Percentiles rank a stretch among this genome's conserved stretches.
Evolutionary conservation across 2,113 vertebrate genomes (phyloP).

Genomic region (Bostrychus sinensis): DNA sequence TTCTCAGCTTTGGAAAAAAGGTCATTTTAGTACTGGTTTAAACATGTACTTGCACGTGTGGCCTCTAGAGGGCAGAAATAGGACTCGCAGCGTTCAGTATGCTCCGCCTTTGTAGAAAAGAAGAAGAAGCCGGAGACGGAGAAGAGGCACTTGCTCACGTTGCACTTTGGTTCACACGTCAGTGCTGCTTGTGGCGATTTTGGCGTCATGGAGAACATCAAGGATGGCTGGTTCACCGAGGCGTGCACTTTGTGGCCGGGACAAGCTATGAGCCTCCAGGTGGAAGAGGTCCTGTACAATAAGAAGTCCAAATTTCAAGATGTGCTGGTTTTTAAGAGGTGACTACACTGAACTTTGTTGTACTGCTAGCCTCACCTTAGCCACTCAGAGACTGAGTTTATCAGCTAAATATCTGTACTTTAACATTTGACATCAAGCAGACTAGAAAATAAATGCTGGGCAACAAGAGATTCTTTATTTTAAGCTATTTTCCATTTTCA

Average conservation of each 20-base stretch:
- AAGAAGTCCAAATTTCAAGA: constrained; percentile 91
- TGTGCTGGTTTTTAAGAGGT: constrained; percentile 94
- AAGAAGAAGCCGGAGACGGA: background rate
- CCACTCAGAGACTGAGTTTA: background rate
- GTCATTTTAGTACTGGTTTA: background rate
- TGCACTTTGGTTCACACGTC: constrained; percentile 48
- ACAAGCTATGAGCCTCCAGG: constrained; percentile 91
- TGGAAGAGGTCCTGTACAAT: constrained; percentile 89
- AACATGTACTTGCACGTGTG: background rate
- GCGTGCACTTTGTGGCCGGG: constrained; percentile 92
- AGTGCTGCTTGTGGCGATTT: constrained; percentile 6
- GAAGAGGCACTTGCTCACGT: constrained; percentile 10
- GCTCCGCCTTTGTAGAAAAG: background rate
- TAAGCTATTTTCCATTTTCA: too few species aligned
- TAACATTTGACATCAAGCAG: background rate
- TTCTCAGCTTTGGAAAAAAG: background rate
- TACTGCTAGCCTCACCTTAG: constrained; percentile 36
- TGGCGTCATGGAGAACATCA: constrained; percentile 80
- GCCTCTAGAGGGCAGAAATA: background rate
- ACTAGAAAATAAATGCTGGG: background rate
- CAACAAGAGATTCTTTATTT: background rate
- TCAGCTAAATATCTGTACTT: background rate
- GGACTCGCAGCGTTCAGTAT: rapidly evolving
- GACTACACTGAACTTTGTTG: constrained; percentile 49
- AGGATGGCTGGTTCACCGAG: constrained; percentile 95